Evolutionary conservation across 2,797 vertebrate species (phyloP).

Genomic region (Balearica regulorum): DNA sequence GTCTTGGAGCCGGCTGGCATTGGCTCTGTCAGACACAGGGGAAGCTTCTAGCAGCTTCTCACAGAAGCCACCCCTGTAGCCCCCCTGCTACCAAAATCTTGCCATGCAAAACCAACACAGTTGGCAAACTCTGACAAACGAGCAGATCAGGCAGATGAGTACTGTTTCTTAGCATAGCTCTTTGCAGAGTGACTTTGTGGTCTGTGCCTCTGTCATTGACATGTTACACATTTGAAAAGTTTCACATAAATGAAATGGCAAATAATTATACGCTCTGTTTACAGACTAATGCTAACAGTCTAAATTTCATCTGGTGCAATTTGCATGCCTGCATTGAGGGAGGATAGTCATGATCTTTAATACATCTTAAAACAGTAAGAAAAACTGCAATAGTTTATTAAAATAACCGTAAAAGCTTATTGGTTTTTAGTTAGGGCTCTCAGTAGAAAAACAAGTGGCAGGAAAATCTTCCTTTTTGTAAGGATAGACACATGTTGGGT

Average conservation of each 20-base stretch:
- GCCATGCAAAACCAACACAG: too few species aligned
- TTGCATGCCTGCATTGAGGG: not conserved
- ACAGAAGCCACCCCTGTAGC: too few species aligned
- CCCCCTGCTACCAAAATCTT: too few species aligned
- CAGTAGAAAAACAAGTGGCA: not conserved
- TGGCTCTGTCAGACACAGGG: too few species aligned
- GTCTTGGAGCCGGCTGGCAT: too few species aligned
- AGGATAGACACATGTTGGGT: not conserved
- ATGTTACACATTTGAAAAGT: not conserved
- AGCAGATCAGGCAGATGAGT: not conserved
- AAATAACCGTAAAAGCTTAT: not conserved
- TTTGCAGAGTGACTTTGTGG: not conserved
- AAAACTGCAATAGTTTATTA: not conserved
- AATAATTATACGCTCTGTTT: not conserved
- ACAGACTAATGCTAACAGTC: not conserved
- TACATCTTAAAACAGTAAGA: not conserved
- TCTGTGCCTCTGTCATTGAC: not conserved
- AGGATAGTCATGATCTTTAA: not conserved
- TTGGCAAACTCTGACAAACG: not conserved
- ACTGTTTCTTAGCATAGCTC: not conserved
- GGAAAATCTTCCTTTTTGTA: not conserved
- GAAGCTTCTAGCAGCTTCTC: too few species aligned
- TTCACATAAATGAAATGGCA: not conserved
- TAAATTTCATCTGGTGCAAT: not conserved
- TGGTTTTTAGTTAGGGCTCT: not conserved